A percentile compares a stretch with the other conserved stretches of the same genome.
phyloP scores from a whole-genome alignment of 2,797 vertebrate genomes.

The Mycteria americana region DNA sequence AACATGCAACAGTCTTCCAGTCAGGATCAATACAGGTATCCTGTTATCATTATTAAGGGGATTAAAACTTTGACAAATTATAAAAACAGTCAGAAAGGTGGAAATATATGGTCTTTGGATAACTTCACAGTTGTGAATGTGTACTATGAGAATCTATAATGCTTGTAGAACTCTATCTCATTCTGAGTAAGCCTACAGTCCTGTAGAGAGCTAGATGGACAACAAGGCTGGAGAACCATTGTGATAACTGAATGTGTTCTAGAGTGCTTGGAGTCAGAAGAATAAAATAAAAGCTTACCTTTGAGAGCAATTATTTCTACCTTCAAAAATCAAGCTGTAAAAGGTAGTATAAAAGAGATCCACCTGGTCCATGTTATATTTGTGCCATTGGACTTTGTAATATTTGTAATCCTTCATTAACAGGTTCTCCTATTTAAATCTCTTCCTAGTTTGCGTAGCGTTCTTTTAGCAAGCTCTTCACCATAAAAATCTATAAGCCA shows the following conservation, averaged over 20 bases:
- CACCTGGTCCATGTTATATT: background rate
- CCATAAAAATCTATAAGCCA: background rate
- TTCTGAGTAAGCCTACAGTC: background rate
- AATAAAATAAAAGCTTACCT: background rate
- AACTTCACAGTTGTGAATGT: fast-evolving
- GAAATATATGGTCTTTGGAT: background rate
- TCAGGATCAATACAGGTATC: background rate
- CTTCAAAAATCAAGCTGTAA: background rate
- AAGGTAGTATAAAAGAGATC: background rate
- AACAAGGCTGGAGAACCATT: background rate
- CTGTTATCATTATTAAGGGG: background rate
- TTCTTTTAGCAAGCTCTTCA: background rate
- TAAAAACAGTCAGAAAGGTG: background rate
- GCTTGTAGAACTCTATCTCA: background rate
- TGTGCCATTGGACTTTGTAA: background rate
- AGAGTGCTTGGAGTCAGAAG: background rate
- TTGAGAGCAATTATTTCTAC: background rate
- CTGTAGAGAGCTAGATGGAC: background rate
- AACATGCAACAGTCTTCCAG: background rate
- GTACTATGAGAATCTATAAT: background rate
- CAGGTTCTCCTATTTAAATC: background rate
- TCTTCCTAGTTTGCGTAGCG: background rate
- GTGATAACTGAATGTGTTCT: background rate
- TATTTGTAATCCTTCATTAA: background rate
- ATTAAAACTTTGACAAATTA: background rate